Evolutionary conservation across 2,113 vertebrate species (phyloP).

Genomic region (Prinia subflava): DNA sequence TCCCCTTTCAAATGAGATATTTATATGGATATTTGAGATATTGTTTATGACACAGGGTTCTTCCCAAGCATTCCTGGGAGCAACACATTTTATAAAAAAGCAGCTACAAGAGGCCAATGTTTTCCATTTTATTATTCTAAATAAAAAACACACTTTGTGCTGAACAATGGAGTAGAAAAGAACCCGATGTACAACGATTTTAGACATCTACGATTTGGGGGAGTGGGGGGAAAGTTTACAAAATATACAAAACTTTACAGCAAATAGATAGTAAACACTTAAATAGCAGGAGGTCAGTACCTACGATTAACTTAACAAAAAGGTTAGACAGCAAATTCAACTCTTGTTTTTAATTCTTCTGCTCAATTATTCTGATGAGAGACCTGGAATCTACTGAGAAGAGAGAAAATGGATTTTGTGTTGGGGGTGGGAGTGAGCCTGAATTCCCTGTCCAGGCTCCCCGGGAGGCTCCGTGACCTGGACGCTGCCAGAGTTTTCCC

Average conservation of each 20-base stretch:
- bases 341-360: not conserved
- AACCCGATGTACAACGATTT: slow-evolving; percentile 79
- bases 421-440: not conserved
- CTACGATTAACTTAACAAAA: slow-evolving; percentile 75
- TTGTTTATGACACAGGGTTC: not conserved
- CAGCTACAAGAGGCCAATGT: not conserved
- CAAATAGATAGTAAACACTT: slow-evolving; percentile 83
- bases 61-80: not conserved
- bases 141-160: slow-evolving; percentile 84
- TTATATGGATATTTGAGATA: no score
- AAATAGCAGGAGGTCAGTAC: slow-evolving; percentile 81
- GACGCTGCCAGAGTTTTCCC: not conserved
- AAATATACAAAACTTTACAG: slow-evolving; percentile 86
- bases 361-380: not conserved
- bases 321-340: slow-evolving; percentile 65
- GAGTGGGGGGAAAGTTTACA: slow-evolving; percentile 64
- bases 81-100: accelerated
- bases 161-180: slow-evolving; percentile 81
- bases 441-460: not conserved
- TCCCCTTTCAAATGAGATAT: no score
- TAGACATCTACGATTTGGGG: slow-evolving; percentile 73
- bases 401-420: not conserved
- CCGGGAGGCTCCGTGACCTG: not conserved
- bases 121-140: slow-evolving; percentile 82
- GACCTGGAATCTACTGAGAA: slow-evolving; percentile 44